phyloP scores from a whole-genome alignment of 1,140 invertebrate genomes.

The Cotesia typhae region DNA sequence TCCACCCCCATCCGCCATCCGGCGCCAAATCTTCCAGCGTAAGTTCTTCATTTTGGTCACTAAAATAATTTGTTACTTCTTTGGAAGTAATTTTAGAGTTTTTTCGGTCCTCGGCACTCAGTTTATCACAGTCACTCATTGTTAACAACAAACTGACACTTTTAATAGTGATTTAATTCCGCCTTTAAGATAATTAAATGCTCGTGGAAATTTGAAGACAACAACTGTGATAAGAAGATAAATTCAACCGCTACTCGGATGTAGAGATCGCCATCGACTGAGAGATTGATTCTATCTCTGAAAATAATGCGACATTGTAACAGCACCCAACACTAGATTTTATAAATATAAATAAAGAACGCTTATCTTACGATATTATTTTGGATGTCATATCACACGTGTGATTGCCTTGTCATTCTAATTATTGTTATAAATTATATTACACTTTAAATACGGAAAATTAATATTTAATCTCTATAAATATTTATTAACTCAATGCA shows the following conservation, averaged over 20 bases:
- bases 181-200: background rate
- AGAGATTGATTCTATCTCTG: too few relatives aligned
- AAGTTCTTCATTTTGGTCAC: constrained; percentile 38
- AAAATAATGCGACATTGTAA: too few relatives aligned
- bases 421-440: background rate
- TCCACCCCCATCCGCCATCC: constrained; percentile 71
- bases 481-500: too few relatives aligned
- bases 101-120: background rate
- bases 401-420: constrained; percentile 12
- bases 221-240: too few relatives aligned
- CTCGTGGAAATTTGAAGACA: background rate
- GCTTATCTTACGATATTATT: constrained; percentile 26
- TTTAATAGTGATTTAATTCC: background rate
- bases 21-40: constrained; percentile 60
- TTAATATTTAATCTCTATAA: too few relatives aligned
- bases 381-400: constrained; percentile 5
- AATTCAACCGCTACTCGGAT: too few relatives aligned
- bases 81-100: background rate
- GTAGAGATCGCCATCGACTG: too few relatives aligned
- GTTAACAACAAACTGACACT: background rate
- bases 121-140: background rate
- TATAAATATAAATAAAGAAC: background rate
- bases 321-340: too few relatives aligned
- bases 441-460: too few relatives aligned
- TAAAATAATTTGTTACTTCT: background rate